Percentiles rank a stretch among this genome's conserved stretches.
Evolutionary conservation across 2,113 vertebrate genomes (phyloP).

Genomic region (Tursiops truncatus): DNA sequence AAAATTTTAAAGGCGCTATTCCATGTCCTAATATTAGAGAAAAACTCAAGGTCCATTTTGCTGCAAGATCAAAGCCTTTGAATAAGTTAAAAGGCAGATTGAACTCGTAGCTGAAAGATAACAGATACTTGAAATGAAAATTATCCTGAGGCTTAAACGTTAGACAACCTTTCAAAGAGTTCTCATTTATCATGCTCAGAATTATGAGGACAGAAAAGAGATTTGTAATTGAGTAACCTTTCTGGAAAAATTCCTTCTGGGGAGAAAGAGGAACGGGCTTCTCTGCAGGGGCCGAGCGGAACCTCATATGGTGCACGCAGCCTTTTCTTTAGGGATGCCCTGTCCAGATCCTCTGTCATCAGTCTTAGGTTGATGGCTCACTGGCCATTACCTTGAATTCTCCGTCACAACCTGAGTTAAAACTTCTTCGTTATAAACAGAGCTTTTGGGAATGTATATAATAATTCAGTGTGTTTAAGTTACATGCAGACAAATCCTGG

Average conservation of each 20-base stretch:
- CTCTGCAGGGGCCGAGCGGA: accelerated
- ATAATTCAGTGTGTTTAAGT: too few relatives aligned
- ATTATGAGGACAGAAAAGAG: not conserved
- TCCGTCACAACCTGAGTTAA: not conserved
- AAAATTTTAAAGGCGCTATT: slow-evolving; percentile 13
- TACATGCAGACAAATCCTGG: not conserved
- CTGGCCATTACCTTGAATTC: not conserved
- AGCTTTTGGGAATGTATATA: not conserved
- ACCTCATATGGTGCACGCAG: accelerated
- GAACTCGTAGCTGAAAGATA: slow-evolving; percentile 37
- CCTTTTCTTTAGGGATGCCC: not conserved
- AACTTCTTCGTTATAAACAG: not conserved
- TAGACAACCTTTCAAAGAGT: slow-evolving; percentile 19
- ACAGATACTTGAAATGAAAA: slow-evolving; percentile 57
- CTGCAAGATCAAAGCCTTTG: slow-evolving; percentile 42
- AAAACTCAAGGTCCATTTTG: not conserved
- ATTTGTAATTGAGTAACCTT: not conserved
- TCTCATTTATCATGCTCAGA: not conserved
- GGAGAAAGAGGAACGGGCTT: not conserved
- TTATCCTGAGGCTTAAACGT: slow-evolving; percentile 26
- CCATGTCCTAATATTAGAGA: not conserved
- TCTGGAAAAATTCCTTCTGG: not conserved
- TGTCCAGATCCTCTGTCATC: too few relatives aligned
- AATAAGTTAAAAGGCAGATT: slow-evolving; percentile 29
- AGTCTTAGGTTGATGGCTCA: accelerated